phyloP scores from a whole-genome alignment of 1,140 invertebrate genomes.

The Ceratina japonica region DNA sequence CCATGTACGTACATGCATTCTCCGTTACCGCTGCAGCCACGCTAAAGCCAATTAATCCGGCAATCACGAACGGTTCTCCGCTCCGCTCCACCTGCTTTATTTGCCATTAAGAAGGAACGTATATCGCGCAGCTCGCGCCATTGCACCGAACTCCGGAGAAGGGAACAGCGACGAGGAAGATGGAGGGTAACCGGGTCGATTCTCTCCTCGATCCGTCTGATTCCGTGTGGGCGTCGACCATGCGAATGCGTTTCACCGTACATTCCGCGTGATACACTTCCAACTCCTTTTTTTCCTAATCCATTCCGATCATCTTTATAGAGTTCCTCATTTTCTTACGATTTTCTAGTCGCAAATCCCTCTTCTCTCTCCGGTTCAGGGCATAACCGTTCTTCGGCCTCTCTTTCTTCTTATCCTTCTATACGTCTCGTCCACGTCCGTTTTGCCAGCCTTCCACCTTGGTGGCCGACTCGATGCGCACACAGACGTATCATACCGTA shows the following conservation, averaged over 20 bases:
- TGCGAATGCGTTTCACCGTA: conserved; percentile 19
- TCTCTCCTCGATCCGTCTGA: conserved; percentile 47
- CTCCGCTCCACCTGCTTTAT: conserved; percentile 68
- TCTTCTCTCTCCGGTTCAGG: neutral
- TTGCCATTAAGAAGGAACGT: conserved; percentile 66
- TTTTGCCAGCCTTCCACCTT: conserved; percentile 61
- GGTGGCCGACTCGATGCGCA: conserved; percentile 63
- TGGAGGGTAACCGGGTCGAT: conserved; percentile 44
- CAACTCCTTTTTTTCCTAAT: conserved; percentile 2
- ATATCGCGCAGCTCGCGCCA: conserved; percentile 53
- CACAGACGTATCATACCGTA: conserved; percentile 38
- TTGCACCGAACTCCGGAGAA: conserved; percentile 35
- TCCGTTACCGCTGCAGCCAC: conserved; percentile 60
- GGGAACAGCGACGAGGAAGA: conserved; percentile 43
- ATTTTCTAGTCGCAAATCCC: neutral
- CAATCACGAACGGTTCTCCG: conserved; percentile 68
- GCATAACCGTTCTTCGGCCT: neutral
- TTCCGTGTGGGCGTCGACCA: conserved; percentile 50
- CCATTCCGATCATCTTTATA: neutral
- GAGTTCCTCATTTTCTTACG: neutral
- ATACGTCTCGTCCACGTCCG: conserved; percentile 44
- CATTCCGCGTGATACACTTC: neutral
- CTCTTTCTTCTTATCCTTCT: conserved; percentile 12
- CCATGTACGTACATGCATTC: conserved; percentile 53
- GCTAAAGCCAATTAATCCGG: conserved; percentile 71